Conservation (phyloP, 2,797 vertebrate species). For the Anguilla anguilla region DNA sequence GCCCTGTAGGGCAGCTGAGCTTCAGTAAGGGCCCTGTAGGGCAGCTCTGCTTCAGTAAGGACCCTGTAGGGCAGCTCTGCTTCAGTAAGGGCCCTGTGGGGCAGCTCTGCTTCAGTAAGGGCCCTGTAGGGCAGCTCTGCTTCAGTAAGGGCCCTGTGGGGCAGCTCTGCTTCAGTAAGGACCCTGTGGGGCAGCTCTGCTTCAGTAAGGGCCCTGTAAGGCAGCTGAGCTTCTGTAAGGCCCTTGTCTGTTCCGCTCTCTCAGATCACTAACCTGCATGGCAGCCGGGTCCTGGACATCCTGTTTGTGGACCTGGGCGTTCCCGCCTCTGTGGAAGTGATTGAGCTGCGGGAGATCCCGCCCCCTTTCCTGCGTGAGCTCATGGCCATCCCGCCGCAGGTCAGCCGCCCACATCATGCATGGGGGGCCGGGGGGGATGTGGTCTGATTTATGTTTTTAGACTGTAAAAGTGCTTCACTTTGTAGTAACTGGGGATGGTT, state of each 20-base stretch:
- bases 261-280: conserved; percentile 85
- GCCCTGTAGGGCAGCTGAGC: too few species aligned
- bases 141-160: background rate
- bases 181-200: background rate
- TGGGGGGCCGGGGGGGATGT: too few species aligned
- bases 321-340: conserved; percentile 83
- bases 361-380: conserved; percentile 75
- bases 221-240: background rate
- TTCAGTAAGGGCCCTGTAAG: background rate
- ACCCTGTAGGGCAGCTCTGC: background rate
- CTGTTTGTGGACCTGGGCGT: conserved; percentile 84
- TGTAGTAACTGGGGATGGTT: background rate
- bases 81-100: too few species aligned
- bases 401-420: conserved; percentile 52
- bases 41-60: background rate
- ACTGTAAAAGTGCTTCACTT: background rate
- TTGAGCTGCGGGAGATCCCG: conserved; percentile 88
- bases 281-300: conserved; percentile 84
- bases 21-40: background rate
- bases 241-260: conserved; percentile 26
- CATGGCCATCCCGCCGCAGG: conserved; percentile 85
- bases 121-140: too few species aligned
- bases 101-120: background rate
- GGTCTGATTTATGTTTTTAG: too few species aligned
- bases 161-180: background rate